These are phyloP conservation scores for Amniataba percoides DNA, from an alignment of 2,797 vertebrate species.

Conservation along the genomic window DNA sequence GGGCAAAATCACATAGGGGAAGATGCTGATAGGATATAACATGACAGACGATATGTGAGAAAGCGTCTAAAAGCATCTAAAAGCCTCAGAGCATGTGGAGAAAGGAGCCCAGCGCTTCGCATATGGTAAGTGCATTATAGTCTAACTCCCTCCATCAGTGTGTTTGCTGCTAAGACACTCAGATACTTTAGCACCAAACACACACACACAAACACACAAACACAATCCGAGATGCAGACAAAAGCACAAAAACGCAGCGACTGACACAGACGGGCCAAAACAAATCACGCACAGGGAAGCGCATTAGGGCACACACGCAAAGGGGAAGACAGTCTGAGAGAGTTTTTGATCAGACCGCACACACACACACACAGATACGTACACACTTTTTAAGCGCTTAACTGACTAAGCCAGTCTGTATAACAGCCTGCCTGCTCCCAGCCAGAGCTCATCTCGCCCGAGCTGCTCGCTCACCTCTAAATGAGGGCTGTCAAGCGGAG, in stretches of 20 bases:
- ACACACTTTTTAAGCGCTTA: conserved; percentile 43
- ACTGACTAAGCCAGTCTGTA: conserved; percentile 68
- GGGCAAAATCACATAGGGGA: conserved; percentile 12
- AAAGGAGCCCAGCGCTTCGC: not conserved
- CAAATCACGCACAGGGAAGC: conserved; percentile 30
- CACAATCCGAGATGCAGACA: not conserved
- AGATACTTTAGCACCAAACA: not conserved
- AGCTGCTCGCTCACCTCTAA: conserved; percentile 75
- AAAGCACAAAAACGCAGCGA: conserved; percentile 18
- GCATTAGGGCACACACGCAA: conserved; percentile 15
- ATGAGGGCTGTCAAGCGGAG: conserved; percentile 80
- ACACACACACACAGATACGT: conserved; percentile 11
- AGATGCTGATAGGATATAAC: conserved; percentile 29
- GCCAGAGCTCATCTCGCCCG: conserved; percentile 67
- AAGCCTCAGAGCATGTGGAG: conserved; percentile 38
- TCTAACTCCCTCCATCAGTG: conserved; percentile 3
- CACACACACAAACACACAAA: conserved; percentile 1
- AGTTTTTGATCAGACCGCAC: conserved; percentile 43
- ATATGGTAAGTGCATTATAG: conserved; percentile 30
- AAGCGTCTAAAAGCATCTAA: conserved; percentile 32
- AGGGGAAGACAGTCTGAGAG: conserved; percentile 13
- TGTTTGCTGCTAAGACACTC: conserved; percentile 22
- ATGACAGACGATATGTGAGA: conserved; percentile 23
- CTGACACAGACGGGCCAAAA: conserved; percentile 31
- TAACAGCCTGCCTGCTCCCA: conserved; percentile 66